Evolutionary conservation across 2,888 invertebrate species (phyloP).

Genomic region (Unio pictorum): DNA sequence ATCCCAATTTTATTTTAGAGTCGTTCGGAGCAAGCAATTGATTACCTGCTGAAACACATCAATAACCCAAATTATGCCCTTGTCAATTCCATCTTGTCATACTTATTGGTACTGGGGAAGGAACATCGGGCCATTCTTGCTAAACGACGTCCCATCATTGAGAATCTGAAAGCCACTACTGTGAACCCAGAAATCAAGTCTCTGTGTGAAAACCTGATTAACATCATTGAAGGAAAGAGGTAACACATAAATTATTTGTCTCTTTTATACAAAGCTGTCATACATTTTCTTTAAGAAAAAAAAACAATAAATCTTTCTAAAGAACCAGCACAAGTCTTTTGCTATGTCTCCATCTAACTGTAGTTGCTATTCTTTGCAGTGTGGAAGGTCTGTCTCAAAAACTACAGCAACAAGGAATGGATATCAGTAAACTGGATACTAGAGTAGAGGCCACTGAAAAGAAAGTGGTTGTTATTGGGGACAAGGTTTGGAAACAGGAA

Average conservation of each 20-base stretch:
- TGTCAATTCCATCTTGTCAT: conserved; percentile 16
- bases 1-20: conserved; percentile 17
- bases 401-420: conserved; percentile 48
- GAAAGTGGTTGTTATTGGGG: conserved; percentile 42
- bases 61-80: conserved; percentile 16
- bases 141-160: conserved; percentile 36
- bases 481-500: conserved; percentile 48
- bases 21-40: conserved; percentile 15
- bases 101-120: conserved; percentile 34
- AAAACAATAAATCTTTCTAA: too few species aligned
- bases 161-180: conserved; percentile 24
- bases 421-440: conserved; percentile 46
- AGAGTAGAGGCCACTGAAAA: conserved; percentile 48
- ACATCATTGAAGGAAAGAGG: conserved; percentile 60
- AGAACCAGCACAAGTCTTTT: too few species aligned
- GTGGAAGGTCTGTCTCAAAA: too few species aligned
- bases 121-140: conserved; percentile 34
- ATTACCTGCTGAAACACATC: conserved; percentile 22
- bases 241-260: conserved; percentile 6
- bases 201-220: conserved; percentile 37
- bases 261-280: too few species aligned
- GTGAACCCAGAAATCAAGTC: conserved; percentile 34
- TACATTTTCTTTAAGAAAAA: too few species aligned
- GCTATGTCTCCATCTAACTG: too few species aligned
- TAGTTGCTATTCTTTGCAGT: too few species aligned